These are phyloP conservation scores for Plebejus argus DNA, from an alignment of 2,888 invertebrate genomes.

Conservation along the genomic window DNA sequence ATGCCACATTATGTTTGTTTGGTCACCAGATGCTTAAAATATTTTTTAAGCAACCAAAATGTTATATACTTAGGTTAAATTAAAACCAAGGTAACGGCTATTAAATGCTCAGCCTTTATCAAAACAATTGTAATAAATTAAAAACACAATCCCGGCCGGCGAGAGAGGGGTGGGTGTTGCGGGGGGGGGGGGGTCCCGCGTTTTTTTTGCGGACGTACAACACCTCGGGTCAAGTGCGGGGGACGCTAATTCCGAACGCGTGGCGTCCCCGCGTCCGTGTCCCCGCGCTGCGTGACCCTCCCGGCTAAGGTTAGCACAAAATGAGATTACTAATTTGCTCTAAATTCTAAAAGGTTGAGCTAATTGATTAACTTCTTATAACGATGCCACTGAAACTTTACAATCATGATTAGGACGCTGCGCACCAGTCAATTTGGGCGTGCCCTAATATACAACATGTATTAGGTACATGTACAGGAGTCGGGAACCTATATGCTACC, in stretches of 20 bases:
- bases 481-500: too few relatives aligned
- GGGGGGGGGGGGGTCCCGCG: slow-evolving; percentile 50
- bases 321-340: neutral
- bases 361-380: too few relatives aligned
- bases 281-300: slow-evolving; percentile 31
- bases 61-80: neutral
- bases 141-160: slow-evolving; percentile 65
- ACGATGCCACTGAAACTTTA: too few relatives aligned
- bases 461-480: too few relatives aligned
- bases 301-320: neutral
- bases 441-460: too few relatives aligned
- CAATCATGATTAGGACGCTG: too few relatives aligned
- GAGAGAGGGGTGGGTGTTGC: slow-evolving; percentile 46
- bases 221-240: slow-evolving; percentile 60
- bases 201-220: slow-evolving; percentile 76
- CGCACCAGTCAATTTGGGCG: too few relatives aligned
- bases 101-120: slow-evolving; percentile 47
- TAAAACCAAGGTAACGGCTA: neutral
- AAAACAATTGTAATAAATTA: slow-evolving; percentile 65
- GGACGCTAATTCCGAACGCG: slow-evolving; percentile 71
- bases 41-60: neutral
- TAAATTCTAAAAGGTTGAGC: too few relatives aligned
- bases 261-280: slow-evolving; percentile 60
- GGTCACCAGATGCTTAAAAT: too few relatives aligned
- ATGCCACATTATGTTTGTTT: too few relatives aligned